Evolutionary conservation across 1,140 invertebrate species (phyloP).

Genomic region (Tetranychus urticae): DNA sequence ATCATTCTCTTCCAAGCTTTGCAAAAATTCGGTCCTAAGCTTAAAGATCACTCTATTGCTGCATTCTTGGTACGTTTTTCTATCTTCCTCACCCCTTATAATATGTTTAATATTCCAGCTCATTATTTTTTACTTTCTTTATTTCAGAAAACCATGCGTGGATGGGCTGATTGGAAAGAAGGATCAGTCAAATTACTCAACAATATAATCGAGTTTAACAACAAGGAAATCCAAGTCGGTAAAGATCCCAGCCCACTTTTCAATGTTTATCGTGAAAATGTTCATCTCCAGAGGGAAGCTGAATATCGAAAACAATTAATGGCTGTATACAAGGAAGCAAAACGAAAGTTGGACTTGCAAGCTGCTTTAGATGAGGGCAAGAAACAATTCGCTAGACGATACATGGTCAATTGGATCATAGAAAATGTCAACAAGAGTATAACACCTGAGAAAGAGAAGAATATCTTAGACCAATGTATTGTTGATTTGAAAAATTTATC

Average conservation of each 20-base stretch:
- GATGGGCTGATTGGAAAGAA: conserved; percentile 31
- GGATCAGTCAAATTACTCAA: conserved; percentile 27
- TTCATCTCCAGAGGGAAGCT: conserved; percentile 68
- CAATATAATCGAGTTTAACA: conserved; percentile 27
- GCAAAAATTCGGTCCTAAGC: conserved; percentile 43
- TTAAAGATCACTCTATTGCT: conserved; percentile 38
- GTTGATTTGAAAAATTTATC: conserved; percentile 54
- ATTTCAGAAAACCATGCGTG: conserved; percentile 28
- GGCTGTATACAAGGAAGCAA: conserved; percentile 44
- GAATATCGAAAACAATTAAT: conserved; percentile 55
- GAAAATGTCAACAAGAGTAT: conserved; percentile 56
- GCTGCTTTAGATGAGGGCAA: conserved; percentile 51
- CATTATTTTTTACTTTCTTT: not conserved
- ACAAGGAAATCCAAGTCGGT: conserved; percentile 35
- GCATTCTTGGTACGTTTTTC: conserved; percentile 31
- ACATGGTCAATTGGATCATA: conserved; percentile 84
- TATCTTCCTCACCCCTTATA: not conserved
- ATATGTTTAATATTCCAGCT: not conserved
- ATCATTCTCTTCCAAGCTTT: conserved; percentile 28
- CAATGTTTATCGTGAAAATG: conserved; percentile 40
- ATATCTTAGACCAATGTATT: conserved; percentile 65
- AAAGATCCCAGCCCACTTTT: conserved; percentile 51
- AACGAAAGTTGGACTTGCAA: conserved; percentile 62
- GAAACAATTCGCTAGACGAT: conserved; percentile 57
- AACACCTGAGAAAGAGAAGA: conserved; percentile 68